A percentile compares a stretch with the other conserved stretches of the same genome.
Conservation (phyloP, 1,140 invertebrate species). For the Drosophila arawakana region DNA sequence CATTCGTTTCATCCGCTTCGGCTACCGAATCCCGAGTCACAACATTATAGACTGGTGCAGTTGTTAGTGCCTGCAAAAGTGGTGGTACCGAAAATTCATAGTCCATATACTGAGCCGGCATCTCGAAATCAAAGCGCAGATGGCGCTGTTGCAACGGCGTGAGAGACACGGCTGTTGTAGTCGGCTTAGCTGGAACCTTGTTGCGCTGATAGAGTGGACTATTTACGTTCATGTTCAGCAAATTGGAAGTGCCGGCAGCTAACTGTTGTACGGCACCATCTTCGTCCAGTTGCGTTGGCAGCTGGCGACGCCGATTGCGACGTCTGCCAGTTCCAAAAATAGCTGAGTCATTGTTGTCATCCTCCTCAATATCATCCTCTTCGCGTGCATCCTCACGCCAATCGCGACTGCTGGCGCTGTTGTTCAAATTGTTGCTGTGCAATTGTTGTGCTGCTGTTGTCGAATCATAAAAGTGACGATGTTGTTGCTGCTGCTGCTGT, state of each 20-base stretch:
- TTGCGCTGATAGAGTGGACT: conserved; percentile 77
- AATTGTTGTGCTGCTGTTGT: conserved; percentile 44
- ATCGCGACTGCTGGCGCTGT: conserved; percentile 64
- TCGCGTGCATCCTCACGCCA: conserved; percentile 65
- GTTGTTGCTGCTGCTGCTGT: conserved; percentile 51
- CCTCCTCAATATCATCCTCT: conserved; percentile 67
- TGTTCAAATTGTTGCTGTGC: conserved; percentile 66
- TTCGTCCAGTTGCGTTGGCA: conserved; percentile 57
- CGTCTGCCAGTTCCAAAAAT: conserved; percentile 48
- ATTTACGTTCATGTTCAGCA: conserved; percentile 76
- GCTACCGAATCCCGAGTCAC: conserved; percentile 36
- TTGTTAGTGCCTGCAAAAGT: background rate
- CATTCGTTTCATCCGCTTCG: conserved; percentile 55
- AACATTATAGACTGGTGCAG: conserved; percentile 46
- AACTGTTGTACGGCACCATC: conserved; percentile 46
- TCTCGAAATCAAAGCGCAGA: conserved; percentile 71
- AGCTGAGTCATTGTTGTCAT: conserved; percentile 62
- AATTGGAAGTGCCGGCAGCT: conserved; percentile 49
- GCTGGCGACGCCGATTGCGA: conserved; percentile 67
- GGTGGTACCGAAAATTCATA: conserved; percentile 45
- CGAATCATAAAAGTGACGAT: conserved; percentile 57
- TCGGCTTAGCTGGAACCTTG: conserved; percentile 74
- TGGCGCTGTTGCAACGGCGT: conserved; percentile 79
- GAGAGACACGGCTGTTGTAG: conserved; percentile 57
- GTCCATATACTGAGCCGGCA: conserved; percentile 65